Conservation (phyloP, 2,797 vertebrate species). For the Anas flavirostris region DNA sequence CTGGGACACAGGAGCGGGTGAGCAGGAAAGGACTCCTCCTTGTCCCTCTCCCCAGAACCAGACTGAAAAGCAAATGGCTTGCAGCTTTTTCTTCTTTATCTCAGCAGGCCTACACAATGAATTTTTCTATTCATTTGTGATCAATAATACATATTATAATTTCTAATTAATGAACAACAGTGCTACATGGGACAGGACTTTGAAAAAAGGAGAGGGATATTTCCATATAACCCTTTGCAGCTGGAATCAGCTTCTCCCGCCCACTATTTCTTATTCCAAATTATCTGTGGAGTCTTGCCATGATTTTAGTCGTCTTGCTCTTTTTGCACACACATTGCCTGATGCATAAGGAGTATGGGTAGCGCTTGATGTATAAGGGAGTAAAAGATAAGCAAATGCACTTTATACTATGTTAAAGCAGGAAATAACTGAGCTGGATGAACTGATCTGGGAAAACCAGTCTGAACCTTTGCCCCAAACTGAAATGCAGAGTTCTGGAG, state of each 20-base stretch:
- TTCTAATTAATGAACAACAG: constrained; percentile 22
- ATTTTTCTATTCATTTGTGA: constrained; percentile 26
- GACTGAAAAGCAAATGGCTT: neutral
- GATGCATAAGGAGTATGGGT: neutral
- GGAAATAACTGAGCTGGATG: neutral
- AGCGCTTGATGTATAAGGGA: neutral
- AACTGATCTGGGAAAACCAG: constrained; percentile 33
- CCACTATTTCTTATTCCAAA: constrained; percentile 49
- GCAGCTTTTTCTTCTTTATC: neutral
- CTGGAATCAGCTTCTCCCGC: constrained; percentile 41
- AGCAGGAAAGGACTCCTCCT: neutral
- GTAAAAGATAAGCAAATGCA: neutral
- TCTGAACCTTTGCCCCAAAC: constrained; percentile 51
- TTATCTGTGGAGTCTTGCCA: constrained; percentile 59
- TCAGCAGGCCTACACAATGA: neutral
- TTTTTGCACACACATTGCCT: neutral
- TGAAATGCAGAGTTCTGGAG: constrained; percentile 42
- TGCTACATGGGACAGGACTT: constrained; percentile 1
- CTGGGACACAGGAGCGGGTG: neutral
- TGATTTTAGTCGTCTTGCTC: constrained; percentile 37
- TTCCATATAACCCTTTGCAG: constrained; percentile 66
- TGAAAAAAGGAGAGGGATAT: constrained; percentile 24
- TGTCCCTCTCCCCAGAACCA: neutral
- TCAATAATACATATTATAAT: constrained; percentile 18
- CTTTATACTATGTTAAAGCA: neutral